Evolutionary conservation across 1,140 invertebrate genomes (phyloP).

Genomic region (Apis cerana): DNA sequence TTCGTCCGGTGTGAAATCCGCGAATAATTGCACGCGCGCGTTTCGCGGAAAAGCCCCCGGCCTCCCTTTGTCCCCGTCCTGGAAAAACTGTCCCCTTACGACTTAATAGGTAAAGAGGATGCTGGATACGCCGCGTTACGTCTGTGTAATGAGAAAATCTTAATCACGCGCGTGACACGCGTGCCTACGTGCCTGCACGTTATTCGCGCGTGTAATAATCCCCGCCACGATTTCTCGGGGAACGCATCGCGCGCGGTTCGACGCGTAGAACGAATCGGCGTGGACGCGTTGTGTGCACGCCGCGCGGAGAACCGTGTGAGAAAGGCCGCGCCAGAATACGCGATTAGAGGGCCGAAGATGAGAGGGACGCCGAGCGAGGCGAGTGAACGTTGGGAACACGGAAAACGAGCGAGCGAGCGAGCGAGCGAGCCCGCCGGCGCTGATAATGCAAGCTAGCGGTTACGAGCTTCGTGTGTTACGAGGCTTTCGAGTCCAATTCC

Average conservation of each 20-base stretch:
- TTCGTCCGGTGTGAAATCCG: conserved; percentile 24
- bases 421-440: conserved; percentile 20
- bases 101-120: neutral
- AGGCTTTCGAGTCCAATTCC: conserved; percentile 26
- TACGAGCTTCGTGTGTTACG: conserved; percentile 5
- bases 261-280: conserved; percentile 59
- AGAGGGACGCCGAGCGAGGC: neutral
- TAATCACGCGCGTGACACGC: conserved; percentile 57
- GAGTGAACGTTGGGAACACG: conserved; percentile 24
- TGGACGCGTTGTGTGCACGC: conserved; percentile 25
- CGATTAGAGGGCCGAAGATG: conserved; percentile 47
- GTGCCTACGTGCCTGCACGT: conserved; percentile 43
- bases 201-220: conserved; percentile 56
- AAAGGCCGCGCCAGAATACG: conserved; percentile 57
- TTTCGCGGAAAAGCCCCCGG: conserved; percentile 24
- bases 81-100: conserved; percentile 14
- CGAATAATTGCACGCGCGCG: conserved; percentile 18
- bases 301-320: conserved; percentile 50
- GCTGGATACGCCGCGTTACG: conserved; percentile 33
- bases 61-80: neutral
- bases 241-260: conserved; percentile 46
- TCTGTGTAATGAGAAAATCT: conserved; percentile 49
- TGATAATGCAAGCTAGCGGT: conserved; percentile 37
- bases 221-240: conserved; percentile 12
- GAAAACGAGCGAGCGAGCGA: conserved; percentile 29